A percentile compares a stretch with the other conserved stretches of the same genome.
Conservation (phyloP, 2,888 invertebrate species). For the Hypolimnas misippus region DNA sequence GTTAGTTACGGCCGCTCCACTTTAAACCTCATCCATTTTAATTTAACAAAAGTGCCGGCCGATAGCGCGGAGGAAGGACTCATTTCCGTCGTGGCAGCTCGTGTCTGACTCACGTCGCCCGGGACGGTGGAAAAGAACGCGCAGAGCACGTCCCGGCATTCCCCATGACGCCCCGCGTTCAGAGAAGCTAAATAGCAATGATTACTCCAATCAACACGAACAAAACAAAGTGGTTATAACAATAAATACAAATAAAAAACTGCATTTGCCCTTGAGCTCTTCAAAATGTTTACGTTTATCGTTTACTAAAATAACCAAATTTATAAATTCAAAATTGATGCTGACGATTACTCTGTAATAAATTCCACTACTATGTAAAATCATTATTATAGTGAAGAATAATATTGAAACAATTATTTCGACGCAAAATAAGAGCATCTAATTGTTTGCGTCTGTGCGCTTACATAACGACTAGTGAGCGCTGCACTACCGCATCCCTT, state of each 20-base stretch:
- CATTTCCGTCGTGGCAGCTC: conserved; percentile 73
- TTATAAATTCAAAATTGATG: no score
- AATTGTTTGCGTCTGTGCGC: conserved; percentile 58
- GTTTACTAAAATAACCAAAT: no score
- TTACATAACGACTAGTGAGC: conserved; percentile 55
- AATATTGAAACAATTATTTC: conserved; percentile 38
- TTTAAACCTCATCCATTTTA: conserved; percentile 84
- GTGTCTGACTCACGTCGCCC: conserved; percentile 53
- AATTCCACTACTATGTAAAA: no score
- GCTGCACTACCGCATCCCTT: conserved; percentile 54
- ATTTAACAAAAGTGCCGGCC: conserved; percentile 83
- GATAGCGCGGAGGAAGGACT: conserved; percentile 80
- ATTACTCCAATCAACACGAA: no score
- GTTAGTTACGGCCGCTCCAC: conserved; percentile 81
- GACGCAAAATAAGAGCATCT: conserved; percentile 46
- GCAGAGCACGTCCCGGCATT: conserved; percentile 21
- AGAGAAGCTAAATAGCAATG: neutral
- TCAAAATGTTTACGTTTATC: no score
- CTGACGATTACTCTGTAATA: no score
- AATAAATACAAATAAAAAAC: neutral
- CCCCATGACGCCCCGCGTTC: conserved; percentile 24
- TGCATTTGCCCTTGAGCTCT: no score
- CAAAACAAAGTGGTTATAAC: no score
- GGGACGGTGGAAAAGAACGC: conserved; percentile 24
- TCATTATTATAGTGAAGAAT: no score